A percentile compares a stretch with the other conserved stretches of the same genome.
These are phyloP conservation scores for Anguilla rostrata DNA, from an alignment of 2,113 vertebrate genomes.

Conservation along the genomic window DNA sequence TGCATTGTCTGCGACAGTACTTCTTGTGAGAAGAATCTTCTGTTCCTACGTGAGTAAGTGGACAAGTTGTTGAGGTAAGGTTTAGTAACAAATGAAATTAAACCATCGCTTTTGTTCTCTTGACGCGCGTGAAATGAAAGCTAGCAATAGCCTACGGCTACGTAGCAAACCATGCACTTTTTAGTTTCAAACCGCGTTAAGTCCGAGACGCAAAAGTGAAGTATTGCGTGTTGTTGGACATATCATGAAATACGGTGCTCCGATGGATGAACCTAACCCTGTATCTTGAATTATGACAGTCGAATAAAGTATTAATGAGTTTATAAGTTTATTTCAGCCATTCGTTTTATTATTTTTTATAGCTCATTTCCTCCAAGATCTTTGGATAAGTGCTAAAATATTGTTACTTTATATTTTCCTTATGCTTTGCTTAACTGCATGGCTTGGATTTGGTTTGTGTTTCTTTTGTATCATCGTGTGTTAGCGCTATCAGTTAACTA, in stretches of 20 bases:
- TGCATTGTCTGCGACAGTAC: not conserved
- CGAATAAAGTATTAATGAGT: not conserved
- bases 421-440: not conserved
- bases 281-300: not conserved
- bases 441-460: not conserved
- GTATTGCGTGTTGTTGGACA: not conserved
- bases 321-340: not conserved
- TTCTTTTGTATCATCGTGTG: no score
- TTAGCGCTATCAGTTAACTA: not conserved
- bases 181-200: not conserved
- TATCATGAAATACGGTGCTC: not conserved
- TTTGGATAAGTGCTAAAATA: no score
- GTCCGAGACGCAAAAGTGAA: not conserved
- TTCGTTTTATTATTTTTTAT: not conserved
- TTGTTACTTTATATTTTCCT: not conserved
- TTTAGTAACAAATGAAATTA: not conserved
- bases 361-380: not conserved
- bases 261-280: not conserved
- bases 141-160: not conserved
- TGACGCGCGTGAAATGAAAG: not conserved
- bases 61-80: constrained; percentile 4
- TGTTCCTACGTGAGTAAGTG: not conserved
- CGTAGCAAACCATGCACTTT: not conserved
- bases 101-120: constrained; percentile 1
- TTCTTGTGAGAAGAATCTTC: not conserved